Percentiles rank a stretch among this genome's conserved stretches.
phyloP scores from a whole-genome alignment of 2,888 invertebrate species.

The Marasmarcha lunaedactyla region DNA sequence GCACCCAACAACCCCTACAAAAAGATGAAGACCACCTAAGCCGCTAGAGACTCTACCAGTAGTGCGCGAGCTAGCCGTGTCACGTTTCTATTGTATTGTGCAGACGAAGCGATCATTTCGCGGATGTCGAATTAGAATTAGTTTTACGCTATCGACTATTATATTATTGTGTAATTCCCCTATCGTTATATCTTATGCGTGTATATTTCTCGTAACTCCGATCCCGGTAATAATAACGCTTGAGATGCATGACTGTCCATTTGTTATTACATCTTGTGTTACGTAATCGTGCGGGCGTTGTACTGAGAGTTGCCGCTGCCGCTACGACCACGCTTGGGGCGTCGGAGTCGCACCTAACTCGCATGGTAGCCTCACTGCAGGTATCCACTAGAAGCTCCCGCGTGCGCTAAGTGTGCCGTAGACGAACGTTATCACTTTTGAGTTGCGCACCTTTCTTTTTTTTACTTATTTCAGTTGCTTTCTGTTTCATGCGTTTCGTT shows the following conservation, averaged over 20 bases:
- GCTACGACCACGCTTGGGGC: conserved; percentile 64
- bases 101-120: conserved; percentile 64
- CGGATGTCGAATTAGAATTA: conserved; percentile 45
- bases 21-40: conserved; percentile 89
- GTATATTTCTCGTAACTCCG: conserved; percentile 70
- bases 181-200: conserved; percentile 65
- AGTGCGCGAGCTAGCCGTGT: conserved; percentile 58
- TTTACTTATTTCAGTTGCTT: conserved; percentile 66
- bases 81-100: conserved; percentile 69
- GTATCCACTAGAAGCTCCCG: conserved; percentile 63
- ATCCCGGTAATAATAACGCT: conserved; percentile 91
- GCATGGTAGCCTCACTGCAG: conserved; percentile 67
- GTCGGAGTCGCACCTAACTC: conserved; percentile 65
- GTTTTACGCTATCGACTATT: conserved; percentile 62
- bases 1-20: conserved; percentile 84
- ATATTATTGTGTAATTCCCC: conserved; percentile 59
- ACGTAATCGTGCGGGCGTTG: conserved; percentile 59
- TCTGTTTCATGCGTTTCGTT: conserved; percentile 72
- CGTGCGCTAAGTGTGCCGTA: conserved; percentile 61
- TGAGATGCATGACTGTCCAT: conserved; percentile 89
- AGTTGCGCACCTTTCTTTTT: conserved; percentile 20
- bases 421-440: conserved; percentile 49
- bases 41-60: conserved; percentile 65
- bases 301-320: conserved; percentile 66
- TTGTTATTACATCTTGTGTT: conserved; percentile 72